Evolutionary conservation across 1,140 invertebrate genomes (phyloP), one percentile per base, ranked within the genome.

Genomic region (Drosophila melanica): DNA sequence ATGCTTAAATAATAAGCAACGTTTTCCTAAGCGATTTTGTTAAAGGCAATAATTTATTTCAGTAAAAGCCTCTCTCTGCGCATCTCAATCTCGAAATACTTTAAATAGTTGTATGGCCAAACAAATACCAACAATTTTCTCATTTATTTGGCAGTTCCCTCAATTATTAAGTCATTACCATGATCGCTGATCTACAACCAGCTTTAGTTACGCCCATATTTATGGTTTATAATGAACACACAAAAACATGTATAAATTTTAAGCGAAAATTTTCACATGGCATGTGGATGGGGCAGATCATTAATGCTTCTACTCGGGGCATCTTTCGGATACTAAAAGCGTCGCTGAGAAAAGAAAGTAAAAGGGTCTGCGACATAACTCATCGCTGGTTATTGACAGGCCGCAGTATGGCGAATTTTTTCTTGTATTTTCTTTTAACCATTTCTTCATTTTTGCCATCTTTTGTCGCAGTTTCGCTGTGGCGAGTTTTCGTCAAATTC

Each of bases 141-240:
- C 39, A 8, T 42, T 18, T n/a, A 14, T 10, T n/a, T 23, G 27
- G 10, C 1, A 35, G 9, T n/a, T 68, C 64, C 60, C 59, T 62
- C 81, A 86, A 85, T 86, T 81, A 85, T 86, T 81, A 87, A 85
- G 81, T 66, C 78, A 87, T 85, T 85, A 85, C 57, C 39, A 33
- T 55, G 42, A 57, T 44, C 53, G 42, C 57, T 53, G 58, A 71
- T 50, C 59, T 68, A 18, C 48, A 23, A 44, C 20, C 58, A 47
- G 51, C 48, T 48, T 67, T 14, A 55, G 58, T 45, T 62, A 63
- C 66, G 65, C 71, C 71, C 51, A 42, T 41, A 60, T 50, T 54
- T 33, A 42, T 51, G 37, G 23, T 51, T 45, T 55, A 23, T 50
- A 39, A 48, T 37, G 12, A 11, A 35, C 18, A 27, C 27, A 14